A percentile compares a stretch with the other conserved stretches of the same genome.
phyloP scores from a whole-genome alignment of 2,888 invertebrate species.

The Rhodophaea formosa region DNA sequence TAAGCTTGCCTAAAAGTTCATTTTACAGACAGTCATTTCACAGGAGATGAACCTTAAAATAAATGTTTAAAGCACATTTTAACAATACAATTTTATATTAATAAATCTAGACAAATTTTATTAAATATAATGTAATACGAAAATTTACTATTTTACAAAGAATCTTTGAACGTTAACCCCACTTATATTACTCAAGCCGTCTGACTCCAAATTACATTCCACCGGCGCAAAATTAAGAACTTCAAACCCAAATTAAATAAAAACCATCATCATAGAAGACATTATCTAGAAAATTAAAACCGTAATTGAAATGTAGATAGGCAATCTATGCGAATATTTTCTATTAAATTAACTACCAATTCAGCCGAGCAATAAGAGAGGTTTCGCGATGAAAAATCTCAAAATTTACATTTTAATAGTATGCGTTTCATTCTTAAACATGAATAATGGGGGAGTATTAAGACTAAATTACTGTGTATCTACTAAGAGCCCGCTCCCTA shows the following conservation, averaged over 20 bases:
- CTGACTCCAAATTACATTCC: background rate
- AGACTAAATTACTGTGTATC: slow-evolving; percentile 72
- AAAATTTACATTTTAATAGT: slow-evolving; percentile 53
- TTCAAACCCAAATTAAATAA: background rate
- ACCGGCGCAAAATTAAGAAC: background rate
- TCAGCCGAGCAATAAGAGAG: slow-evolving; percentile 35
- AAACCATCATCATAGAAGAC: background rate
- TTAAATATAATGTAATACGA: too few species aligned
- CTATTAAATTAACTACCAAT: slow-evolving; percentile 11
- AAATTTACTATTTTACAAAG: too few species aligned
- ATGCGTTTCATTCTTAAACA: slow-evolving; percentile 46
- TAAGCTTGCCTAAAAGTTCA: too few species aligned
- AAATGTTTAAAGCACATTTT: too few species aligned
- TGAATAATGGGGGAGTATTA: slow-evolving; percentile 72
- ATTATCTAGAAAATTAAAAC: background rate
- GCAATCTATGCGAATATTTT: background rate
- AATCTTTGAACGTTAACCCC: too few species aligned
- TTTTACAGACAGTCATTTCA: too few species aligned
- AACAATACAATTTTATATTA: too few species aligned
- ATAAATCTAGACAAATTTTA: too few species aligned
- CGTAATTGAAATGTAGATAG: background rate
- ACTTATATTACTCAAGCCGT: background rate
- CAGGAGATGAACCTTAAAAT: too few species aligned
- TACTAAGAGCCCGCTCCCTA: slow-evolving; percentile 56
- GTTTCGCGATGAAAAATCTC: slow-evolving; percentile 45